phyloP scores from a whole-genome alignment of 1,140 invertebrate species.

The Neodiprion fabricii region DNA sequence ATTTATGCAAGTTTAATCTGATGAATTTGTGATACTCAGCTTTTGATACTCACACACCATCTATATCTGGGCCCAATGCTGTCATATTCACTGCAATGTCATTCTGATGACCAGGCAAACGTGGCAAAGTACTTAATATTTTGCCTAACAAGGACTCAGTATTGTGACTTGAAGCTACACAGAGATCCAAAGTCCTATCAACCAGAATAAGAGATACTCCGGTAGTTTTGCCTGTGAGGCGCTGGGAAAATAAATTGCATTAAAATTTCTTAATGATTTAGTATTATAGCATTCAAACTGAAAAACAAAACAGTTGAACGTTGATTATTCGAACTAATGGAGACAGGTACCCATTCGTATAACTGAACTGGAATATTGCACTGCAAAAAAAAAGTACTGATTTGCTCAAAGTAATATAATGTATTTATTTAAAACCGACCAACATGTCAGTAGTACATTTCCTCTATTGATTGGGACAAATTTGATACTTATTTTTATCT shows the following conservation, averaged over 20 bases:
- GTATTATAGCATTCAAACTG: background rate
- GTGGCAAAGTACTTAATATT: constrained; percentile 67
- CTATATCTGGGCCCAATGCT: constrained; percentile 61
- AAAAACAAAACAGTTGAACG: no score
- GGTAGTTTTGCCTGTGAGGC: constrained; percentile 33
- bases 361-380: constrained; percentile 40
- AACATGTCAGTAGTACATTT: no score
- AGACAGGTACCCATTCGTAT: background rate
- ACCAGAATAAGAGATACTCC: constrained; percentile 71
- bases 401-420: constrained; percentile 3
- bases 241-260: constrained; percentile 28
- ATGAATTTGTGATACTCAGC: constrained; percentile 44
- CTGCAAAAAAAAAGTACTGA: constrained; percentile 48
- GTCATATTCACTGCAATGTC: constrained; percentile 73
- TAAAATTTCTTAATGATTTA: background rate
- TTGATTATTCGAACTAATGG: no score
- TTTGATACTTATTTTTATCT: no score
- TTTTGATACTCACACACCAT: constrained; percentile 39
- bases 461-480: no score
- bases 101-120: constrained; percentile 69
- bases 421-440: no score
- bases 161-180: constrained; percentile 65
- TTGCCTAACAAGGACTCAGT: constrained; percentile 70
- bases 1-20: constrained; percentile 57
- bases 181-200: constrained; percentile 72